A percentile compares a stretch with the other conserved stretches of the same genome.
These are phyloP conservation scores for Ammospiza maritima DNA, from an alignment of 2,797 vertebrate species.

Conservation along the genomic window DNA sequence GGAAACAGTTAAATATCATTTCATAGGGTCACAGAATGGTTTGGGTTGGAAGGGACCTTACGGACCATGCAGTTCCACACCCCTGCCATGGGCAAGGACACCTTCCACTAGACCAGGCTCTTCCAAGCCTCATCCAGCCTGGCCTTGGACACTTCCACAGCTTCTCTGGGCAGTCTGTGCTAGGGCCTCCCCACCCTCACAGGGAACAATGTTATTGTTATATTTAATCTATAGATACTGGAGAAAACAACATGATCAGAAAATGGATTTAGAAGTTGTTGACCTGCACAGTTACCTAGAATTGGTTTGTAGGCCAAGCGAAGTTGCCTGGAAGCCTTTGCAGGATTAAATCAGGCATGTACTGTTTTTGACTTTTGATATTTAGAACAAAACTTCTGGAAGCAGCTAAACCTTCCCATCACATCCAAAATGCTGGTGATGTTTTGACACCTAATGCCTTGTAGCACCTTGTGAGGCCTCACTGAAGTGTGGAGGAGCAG, in stretches of 20 bases:
- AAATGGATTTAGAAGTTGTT: constrained; percentile 3
- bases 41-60: neutral
- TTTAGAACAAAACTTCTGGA: neutral
- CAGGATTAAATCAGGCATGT: neutral
- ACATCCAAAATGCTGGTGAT: neutral
- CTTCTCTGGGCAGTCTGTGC: neutral
- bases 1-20: neutral
- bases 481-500: neutral
- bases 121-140: neutral
- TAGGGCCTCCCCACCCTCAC: neutral
- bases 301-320: neutral
- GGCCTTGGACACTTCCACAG: neutral
- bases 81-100: neutral
- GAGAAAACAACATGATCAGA: neutral
- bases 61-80: no score
- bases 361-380: neutral
- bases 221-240: neutral
- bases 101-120: neutral
- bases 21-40: neutral
- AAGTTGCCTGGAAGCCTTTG: neutral
- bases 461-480: neutral
- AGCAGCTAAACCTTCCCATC: neutral
- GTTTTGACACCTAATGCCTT: neutral
- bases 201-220: neutral
- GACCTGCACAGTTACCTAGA: neutral